A percentile compares a stretch with the other conserved stretches of the same genome.
These are phyloP conservation scores for Oedothorax gibbosus DNA, from an alignment of 1,140 invertebrate species.

Conservation along the genomic window DNA sequence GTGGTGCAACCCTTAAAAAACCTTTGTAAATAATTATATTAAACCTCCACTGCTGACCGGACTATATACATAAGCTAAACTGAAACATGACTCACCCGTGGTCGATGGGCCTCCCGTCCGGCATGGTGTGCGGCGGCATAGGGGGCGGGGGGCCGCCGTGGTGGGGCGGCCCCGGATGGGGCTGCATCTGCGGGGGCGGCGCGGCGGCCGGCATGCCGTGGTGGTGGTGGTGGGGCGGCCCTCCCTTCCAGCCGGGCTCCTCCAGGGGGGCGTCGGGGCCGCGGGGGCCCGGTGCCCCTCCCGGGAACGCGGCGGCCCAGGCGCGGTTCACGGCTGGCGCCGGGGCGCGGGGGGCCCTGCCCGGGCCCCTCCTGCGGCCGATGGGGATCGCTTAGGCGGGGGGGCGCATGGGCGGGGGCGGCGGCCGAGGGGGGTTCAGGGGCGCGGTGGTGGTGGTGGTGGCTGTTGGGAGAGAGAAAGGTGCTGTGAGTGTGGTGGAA, in stretches of 20 bases:
- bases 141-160: slow-evolving; percentile 9
- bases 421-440: background rate
- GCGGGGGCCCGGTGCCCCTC: slow-evolving; percentile 45
- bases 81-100: slow-evolving; percentile 59
- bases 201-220: slow-evolving; percentile 38
- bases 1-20: too few species aligned
- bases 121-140: slow-evolving; percentile 58
- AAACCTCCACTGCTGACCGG: too few species aligned
- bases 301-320: slow-evolving; percentile 59
- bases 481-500: too few species aligned
- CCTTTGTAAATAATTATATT: too few species aligned
- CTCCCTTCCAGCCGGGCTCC: slow-evolving; percentile 50
- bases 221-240: slow-evolving; percentile 57
- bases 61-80: too few species aligned
- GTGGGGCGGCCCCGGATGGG: slow-evolving; percentile 5
- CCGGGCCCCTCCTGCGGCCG: slow-evolving; percentile 35
- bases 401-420: background rate
- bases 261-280: slow-evolving; percentile 53
- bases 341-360: slow-evolving; percentile 47
- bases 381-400: slow-evolving; percentile 19
- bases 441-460: background rate
- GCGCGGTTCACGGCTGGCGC: slow-evolving; percentile 55
- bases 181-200: slow-evolving; percentile 35
- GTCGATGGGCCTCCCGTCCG: slow-evolving; percentile 54
- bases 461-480: background rate